phyloP scores from a whole-genome alignment of 2,797 vertebrate species.

The Mastacembelus armatus region DNA sequence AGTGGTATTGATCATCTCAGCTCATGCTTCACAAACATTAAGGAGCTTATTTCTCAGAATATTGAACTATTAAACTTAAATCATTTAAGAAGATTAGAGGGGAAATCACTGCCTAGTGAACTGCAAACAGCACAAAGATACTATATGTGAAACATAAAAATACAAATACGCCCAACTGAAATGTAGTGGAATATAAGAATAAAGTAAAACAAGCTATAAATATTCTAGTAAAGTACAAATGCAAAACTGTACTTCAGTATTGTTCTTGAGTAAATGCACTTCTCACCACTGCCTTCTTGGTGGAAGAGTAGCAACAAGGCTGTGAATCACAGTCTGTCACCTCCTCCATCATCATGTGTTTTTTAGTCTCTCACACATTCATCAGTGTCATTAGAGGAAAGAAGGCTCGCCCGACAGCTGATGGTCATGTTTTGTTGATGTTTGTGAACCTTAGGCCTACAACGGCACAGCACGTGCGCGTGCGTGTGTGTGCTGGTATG shows the following conservation, averaged over 20 bases:
- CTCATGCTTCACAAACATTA: too few species aligned
- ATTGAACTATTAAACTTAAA: too few species aligned
- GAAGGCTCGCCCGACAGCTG: constrained; percentile 42
- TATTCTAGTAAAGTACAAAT: neutral
- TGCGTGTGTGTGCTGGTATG: neutral
- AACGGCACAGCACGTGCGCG: constrained; percentile 1
- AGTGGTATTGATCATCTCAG: neutral
- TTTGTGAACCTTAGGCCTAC: constrained; percentile 40
- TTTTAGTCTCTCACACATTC: constrained; percentile 41
- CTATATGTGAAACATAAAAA: too few species aligned
- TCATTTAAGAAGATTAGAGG: neutral
- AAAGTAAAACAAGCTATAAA: neutral
- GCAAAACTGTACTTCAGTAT: neutral
- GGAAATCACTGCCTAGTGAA: neutral
- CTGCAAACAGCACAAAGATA: too few species aligned
- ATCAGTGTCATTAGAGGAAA: constrained; percentile 35
- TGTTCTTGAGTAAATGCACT: neutral
- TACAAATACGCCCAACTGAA: neutral
- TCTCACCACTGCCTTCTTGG: neutral
- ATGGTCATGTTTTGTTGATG: constrained; percentile 55
- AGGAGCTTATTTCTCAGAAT: too few species aligned
- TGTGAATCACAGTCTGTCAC: constrained; percentile 54
- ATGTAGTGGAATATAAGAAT: neutral
- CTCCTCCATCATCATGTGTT: constrained; percentile 51
- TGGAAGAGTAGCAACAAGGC: constrained; percentile 10